Evolutionary conservation across 2,113 vertebrate genomes (phyloP).

Genomic region (Asarcornis scutulata): DNA sequence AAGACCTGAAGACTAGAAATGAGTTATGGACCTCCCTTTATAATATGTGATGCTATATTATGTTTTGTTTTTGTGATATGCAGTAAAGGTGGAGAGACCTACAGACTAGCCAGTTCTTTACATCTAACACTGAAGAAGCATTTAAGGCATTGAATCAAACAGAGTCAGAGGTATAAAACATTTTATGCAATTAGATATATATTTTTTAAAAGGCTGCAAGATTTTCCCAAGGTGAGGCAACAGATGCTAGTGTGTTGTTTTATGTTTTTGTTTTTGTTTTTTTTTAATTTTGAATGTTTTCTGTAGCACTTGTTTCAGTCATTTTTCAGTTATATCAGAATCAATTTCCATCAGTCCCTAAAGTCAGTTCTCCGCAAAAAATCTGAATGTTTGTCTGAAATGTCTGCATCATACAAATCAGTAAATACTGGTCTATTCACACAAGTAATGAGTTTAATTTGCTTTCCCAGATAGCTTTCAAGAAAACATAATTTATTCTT

Average conservation of each 20-base stretch:
- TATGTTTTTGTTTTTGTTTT: too few species aligned
- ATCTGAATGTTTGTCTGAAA: background rate
- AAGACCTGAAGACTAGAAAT: conserved; percentile 23
- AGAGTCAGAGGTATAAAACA: background rate
- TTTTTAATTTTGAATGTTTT: background rate
- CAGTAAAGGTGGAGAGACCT: background rate
- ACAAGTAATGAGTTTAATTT: background rate
- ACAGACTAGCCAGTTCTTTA: background rate
- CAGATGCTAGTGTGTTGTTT: background rate
- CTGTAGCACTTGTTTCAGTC: background rate
- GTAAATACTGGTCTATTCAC: background rate
- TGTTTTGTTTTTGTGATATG: background rate
- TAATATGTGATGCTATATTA: background rate
- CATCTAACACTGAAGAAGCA: background rate
- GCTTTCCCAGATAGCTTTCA: background rate
- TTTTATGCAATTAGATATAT: background rate
- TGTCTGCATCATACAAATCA: background rate
- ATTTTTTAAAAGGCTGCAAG: background rate
- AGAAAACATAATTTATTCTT: background rate
- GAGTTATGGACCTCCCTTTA: background rate
- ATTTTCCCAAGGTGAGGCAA: background rate
- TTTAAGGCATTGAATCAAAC: background rate
- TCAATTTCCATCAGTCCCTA: background rate
- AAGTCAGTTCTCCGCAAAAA: background rate
- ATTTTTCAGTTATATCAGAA: background rate